A percentile compares a stretch with the other conserved stretches of the same genome.
These are phyloP conservation scores for Oplegnathus fasciatus DNA, from an alignment of 2,113 vertebrate genomes.

Conservation along the genomic window DNA sequence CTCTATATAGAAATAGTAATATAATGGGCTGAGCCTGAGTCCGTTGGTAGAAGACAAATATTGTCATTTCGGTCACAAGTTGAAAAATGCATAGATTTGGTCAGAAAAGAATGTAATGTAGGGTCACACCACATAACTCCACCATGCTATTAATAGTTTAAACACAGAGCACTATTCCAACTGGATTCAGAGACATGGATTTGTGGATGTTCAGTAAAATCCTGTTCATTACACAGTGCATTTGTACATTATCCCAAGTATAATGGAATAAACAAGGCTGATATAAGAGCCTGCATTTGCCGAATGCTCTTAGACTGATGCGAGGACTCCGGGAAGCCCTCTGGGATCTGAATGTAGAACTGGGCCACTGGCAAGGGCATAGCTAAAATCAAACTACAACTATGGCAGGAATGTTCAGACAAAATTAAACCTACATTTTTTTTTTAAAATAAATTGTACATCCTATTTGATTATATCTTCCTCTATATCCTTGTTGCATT, in stretches of 20 bases:
- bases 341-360: conserved; percentile 57
- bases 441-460: not conserved
- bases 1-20: not conserved
- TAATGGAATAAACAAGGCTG: conserved; percentile 23
- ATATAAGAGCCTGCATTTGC: conserved; percentile 25
- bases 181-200: not conserved
- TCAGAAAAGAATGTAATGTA: not conserved
- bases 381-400: conserved; percentile 46
- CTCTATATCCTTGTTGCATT: not conserved
- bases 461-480: not conserved
- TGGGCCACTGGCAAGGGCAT: conserved; percentile 53
- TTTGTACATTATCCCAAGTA: not conserved
- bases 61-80: not conserved
- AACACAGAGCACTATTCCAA: not conserved
- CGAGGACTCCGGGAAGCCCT: conserved; percentile 28
- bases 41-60: not conserved
- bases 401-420: not conserved
- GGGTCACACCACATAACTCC: not conserved
- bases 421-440: not conserved
- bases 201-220: not conserved
- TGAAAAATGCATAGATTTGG: not conserved
- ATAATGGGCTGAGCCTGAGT: not conserved
- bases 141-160: not conserved
- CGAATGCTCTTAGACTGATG: conserved; percentile 22
- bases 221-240: not conserved